A percentile compares a stretch with the other conserved stretches of the same genome.
phyloP scores from a whole-genome alignment of 2,888 invertebrate species.

The Piscicola geometra region DNA sequence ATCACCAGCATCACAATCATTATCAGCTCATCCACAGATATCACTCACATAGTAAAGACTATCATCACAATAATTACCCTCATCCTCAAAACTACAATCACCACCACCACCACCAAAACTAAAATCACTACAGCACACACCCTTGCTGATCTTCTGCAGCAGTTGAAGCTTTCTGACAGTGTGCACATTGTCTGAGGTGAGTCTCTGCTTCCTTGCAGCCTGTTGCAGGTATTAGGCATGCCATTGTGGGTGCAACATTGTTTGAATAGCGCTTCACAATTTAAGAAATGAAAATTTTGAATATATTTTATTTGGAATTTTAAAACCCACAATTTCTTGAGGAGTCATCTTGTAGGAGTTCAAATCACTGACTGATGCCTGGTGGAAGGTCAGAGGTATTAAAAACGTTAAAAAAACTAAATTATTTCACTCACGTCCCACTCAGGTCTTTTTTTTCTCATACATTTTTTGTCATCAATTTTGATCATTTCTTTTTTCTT shows the following conservation, averaged over 20 bases:
- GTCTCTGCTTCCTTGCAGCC: neutral
- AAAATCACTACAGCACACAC: neutral
- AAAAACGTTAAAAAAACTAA: neutral
- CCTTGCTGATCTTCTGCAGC: slow-evolving; percentile 1
- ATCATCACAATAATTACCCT: too few relatives aligned
- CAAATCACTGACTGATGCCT: slow-evolving; percentile 9
- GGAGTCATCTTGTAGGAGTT: neutral
- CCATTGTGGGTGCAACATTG: too few relatives aligned
- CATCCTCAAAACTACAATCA: too few relatives aligned
- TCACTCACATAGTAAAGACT: too few relatives aligned
- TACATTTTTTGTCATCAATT: neutral
- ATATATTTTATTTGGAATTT: too few relatives aligned
- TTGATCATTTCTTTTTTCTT: too few relatives aligned
- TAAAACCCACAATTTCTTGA: neutral
- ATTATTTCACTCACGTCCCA: neutral
- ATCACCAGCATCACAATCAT: too few relatives aligned
- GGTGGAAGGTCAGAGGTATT: neutral
- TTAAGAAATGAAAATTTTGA: too few relatives aligned
- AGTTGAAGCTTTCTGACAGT: neutral
- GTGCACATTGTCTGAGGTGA: neutral
- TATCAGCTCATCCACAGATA: too few relatives aligned
- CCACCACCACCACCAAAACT: too few relatives aligned
- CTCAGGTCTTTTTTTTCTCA: neutral
- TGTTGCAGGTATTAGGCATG: too few relatives aligned
- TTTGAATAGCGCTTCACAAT: too few relatives aligned